Percentiles rank a stretch among this genome's conserved stretches.
phyloP scores from a whole-genome alignment of 1,140 invertebrate species.

The Druon quercuslanigerum region DNA sequence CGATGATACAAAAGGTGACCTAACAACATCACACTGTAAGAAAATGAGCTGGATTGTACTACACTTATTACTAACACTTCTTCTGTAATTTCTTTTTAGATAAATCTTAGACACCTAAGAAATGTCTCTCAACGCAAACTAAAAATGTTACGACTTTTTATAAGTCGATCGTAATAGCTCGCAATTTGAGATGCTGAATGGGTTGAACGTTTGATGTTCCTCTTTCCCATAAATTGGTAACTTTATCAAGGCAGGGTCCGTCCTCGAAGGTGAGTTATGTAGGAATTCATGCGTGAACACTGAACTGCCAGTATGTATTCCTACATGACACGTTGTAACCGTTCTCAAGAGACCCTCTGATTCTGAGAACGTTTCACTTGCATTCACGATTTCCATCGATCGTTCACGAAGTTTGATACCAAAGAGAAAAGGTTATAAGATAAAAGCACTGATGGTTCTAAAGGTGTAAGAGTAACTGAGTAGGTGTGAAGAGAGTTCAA shows the following conservation, averaged over 20 bases:
- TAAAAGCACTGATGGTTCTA: neutral
- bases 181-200: neutral
- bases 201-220: neutral
- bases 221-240: constrained; percentile 14
- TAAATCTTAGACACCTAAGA: too few relatives aligned
- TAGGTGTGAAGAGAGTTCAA: constrained; percentile 22
- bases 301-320: neutral
- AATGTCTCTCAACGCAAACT: too few relatives aligned
- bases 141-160: too few relatives aligned
- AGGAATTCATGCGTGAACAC: neutral
- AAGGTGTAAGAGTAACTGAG: constrained; percentile 7
- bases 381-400: constrained; percentile 5
- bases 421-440: constrained; percentile 1
- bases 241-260: constrained; percentile 3
- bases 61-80: too few relatives aligned
- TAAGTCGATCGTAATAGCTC: neutral
- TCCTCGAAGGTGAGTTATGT: neutral
- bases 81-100: too few relatives aligned
- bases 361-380: neutral
- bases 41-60: too few relatives aligned
- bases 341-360: neutral
- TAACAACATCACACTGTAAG: too few relatives aligned
- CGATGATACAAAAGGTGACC: too few relatives aligned
- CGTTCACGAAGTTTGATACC: neutral
- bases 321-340: neutral